These are phyloP conservation scores for Eupithecia tripunctaria DNA, from an alignment of 2,888 invertebrate genomes.

Conservation along the genomic window DNA sequence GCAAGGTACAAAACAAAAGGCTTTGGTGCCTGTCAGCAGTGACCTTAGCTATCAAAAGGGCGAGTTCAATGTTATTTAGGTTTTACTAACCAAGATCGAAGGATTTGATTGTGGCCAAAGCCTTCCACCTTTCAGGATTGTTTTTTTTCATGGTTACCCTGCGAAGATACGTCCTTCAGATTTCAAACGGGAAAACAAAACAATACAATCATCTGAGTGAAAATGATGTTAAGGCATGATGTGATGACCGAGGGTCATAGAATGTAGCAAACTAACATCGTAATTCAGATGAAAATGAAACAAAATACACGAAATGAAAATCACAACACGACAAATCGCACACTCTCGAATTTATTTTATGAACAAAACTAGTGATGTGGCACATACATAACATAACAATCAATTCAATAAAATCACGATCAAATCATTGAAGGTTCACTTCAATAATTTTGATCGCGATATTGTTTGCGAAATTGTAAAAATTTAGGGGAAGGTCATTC, in stretches of 20 bases:
- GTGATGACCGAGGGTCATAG: constrained; percentile 31
- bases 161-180: constrained; percentile 26
- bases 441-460: no score
- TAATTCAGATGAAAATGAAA: background rate
- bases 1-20: background rate
- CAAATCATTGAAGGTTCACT: no score
- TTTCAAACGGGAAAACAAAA: background rate
- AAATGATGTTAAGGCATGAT: constrained; percentile 52
- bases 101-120: constrained; percentile 75
- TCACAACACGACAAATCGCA: constrained; percentile 16
- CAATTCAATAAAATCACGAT: background rate
- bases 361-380: constrained; percentile 1
- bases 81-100: constrained; percentile 72
- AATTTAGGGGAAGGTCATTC: no score
- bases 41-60: background rate
- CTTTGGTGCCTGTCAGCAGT: background rate
- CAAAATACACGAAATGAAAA: constrained; percentile 1
- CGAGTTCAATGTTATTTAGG: background rate
- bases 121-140: constrained; percentile 73
- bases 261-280: background rate
- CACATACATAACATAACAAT: background rate
- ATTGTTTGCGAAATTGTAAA: no score
- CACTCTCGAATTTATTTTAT: background rate
- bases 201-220: constrained; percentile 56
- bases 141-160: constrained; percentile 64